Base-by-base conservation (phyloP, 2,113 vertebrate genomes). In the Macquaria australasica region DNA sequence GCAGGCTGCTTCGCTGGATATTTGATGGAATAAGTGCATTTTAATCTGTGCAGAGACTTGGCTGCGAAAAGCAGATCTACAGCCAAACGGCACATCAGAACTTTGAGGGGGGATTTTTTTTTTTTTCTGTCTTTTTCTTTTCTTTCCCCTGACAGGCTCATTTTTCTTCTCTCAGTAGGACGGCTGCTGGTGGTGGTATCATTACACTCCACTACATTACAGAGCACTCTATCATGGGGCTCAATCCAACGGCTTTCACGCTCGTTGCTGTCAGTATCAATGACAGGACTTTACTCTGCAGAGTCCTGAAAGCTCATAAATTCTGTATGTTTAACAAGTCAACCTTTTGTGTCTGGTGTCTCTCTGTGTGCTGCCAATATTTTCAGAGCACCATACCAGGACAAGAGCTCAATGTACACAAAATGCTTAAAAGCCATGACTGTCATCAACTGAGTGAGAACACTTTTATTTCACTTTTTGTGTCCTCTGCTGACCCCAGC, bases 71-170 rank as follows among this genome's bases (percentile, higher is more conserved):
- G 50, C 68, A 37, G 15, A 60, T 80, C 67, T 21, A 2, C 20
- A 84, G 93, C 95, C 94, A 95, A 92, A 82, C 80, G 75, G 84
- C 79, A 84, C 81, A 91, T 90, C 87, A 93, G 72, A 91, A 91
- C 59, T 84, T 85, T 69, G 55, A 79, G 75, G 76, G 82, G 84
- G 76, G 43, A 16, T 85, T 86, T 91, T 88, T 81, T 73, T 71
- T 83, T 41, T 82, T 53, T 62, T 71, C 43, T 71, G 64, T 83
- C 73, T 81, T 87, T 81, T 90, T 58, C 37, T 87, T 87, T 88
- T 84, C 84, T 89, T 77, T 78, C 83, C 81, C 66, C 55, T 89
- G 93, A 93, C 92, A 89, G 74, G 74, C 76, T 93, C 77, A 90
- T 94, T 93, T 93, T 89, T 90, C 88, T 85, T 82, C 75, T 83